Evolutionary conservation across 2,113 vertebrate genomes (phyloP), one percentile per base, ranked within the genome.

Genomic region (Eclectus roratus): DNA sequence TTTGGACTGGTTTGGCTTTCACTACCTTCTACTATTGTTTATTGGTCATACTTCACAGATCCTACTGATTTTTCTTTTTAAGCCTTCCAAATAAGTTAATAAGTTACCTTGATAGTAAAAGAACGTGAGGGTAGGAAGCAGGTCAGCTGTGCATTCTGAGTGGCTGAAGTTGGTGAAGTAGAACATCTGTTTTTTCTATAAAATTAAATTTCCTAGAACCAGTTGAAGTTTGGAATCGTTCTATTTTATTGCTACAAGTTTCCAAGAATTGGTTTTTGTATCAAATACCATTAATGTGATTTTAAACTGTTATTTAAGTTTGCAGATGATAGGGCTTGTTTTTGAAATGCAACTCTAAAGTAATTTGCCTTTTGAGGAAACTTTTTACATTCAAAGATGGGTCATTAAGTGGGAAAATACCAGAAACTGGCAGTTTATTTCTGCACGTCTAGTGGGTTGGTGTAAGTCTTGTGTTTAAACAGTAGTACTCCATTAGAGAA

Each of bases 131-230:
- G 16, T 85, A 79, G 46, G 66, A 87, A 65, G 39, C 55, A 35
- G 43, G 46, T 94, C 66, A 80, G 56, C 61, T 86, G 5, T 72
- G 50, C 29, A 10, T 95, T 82, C 47, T 24, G 33, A 78, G 52
- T 60, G 37, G 18, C 49, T 91, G 50, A 37, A 92, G 28, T 37
- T 65, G 13, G 13, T 77, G 27, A 71, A 87, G 39, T 60, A 81
- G 1, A 83, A 47, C 65, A 87, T 76, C 58, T 95, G 73, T 53
- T 85, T 95, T 95, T 89, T 70, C 70, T 82, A 43, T 95, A 77
- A 86, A 81, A 86, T 64, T 43, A 79, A 44, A 80, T 86, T 92
- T 95, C 74, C 66, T 85, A 88, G 71, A 89, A 80, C 49, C 17
- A 46, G 9, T 49, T 85, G 29, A 87, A 60, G 43, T 66, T 86